Conservation (phyloP, 1,140 invertebrate species). For the Aphaenogaster floridana region DNA sequence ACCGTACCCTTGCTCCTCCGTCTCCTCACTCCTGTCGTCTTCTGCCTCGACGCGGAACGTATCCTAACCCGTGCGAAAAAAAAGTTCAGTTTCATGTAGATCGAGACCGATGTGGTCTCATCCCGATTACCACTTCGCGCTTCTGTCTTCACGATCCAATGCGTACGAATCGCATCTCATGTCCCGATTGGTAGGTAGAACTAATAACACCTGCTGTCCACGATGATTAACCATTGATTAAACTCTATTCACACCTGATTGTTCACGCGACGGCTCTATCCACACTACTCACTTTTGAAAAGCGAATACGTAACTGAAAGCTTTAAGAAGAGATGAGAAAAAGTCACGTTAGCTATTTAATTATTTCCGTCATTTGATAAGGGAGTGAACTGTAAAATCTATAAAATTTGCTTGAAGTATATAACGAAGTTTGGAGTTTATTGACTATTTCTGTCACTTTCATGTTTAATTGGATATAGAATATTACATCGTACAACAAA, state of each 20-base stretch:
- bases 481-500: slow-evolving; percentile 10
- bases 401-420: background rate
- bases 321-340: background rate
- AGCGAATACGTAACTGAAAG: background rate
- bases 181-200: slow-evolving; percentile 28
- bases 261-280: slow-evolving; percentile 43
- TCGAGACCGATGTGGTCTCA: slow-evolving; percentile 30
- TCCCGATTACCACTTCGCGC: slow-evolving; percentile 22
- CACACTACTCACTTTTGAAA: background rate
- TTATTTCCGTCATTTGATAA: background rate
- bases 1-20: slow-evolving; percentile 72
- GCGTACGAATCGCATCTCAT: slow-evolving; percentile 43
- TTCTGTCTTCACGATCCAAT: slow-evolving; percentile 39
- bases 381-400: background rate
- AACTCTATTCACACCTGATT: slow-evolving; percentile 19
- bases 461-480: slow-evolving; percentile 7
- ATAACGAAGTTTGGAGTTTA: slow-evolving; percentile 1
- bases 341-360: background rate
- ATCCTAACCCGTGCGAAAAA: slow-evolving; percentile 42
- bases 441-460: background rate
- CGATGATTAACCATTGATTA: slow-evolving; percentile 64
- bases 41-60: slow-evolving; percentile 51
- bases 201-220: slow-evolving; percentile 68
- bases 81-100: slow-evolving; percentile 41
- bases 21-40: slow-evolving; percentile 52